Percentiles rank a stretch among this genome's conserved stretches.
These are phyloP conservation scores for Silurus aristotelis DNA, from an alignment of 2,797 vertebrate species.

Conservation along the genomic window DNA sequence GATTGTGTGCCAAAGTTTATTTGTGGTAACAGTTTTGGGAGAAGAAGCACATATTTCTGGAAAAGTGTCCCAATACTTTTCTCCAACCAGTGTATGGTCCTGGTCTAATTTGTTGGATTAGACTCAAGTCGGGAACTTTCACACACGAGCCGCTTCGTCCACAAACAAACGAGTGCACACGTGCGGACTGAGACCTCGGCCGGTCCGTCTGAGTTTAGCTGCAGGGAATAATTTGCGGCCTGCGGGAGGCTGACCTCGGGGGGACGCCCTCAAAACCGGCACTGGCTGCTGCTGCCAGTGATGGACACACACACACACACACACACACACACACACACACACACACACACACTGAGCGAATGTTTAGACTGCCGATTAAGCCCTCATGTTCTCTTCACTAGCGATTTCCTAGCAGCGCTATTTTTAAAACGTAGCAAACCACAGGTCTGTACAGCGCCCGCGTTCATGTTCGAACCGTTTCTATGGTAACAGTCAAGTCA, in stretches of 20 bases:
- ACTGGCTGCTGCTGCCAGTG: slow-evolving; percentile 53
- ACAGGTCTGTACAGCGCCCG: too few relatives aligned
- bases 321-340: slow-evolving; percentile 19
- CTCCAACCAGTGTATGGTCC: too few relatives aligned
- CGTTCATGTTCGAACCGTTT: not conserved
- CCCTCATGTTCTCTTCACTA: slow-evolving; percentile 11
- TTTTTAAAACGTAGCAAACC: slow-evolving; percentile 12
- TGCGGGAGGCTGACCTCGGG: slow-evolving; percentile 64
- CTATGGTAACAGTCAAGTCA: not conserved
- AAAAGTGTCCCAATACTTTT: too few relatives aligned
- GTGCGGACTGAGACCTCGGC: slow-evolving; percentile 33
- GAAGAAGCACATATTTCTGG: too few relatives aligned
- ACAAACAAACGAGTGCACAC: slow-evolving; percentile 72
- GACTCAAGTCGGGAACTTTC: too few relatives aligned
- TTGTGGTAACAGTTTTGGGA: too few relatives aligned
- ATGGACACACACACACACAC: not conserved
- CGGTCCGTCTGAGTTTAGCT: slow-evolving; percentile 57
- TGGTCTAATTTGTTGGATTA: too few relatives aligned
- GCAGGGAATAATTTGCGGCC: slow-evolving; percentile 69
- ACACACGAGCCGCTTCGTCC: slow-evolving; percentile 53
- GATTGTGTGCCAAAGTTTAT: too few relatives aligned
- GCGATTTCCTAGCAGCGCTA: slow-evolving; percentile 5
- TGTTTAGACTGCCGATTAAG: slow-evolving; percentile 37
- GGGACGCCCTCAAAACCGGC: slow-evolving; percentile 60
- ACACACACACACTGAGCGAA: slow-evolving; percentile 15